Conservation (phyloP, 2,113 vertebrate species). For the Ciconia maguari region DNA sequence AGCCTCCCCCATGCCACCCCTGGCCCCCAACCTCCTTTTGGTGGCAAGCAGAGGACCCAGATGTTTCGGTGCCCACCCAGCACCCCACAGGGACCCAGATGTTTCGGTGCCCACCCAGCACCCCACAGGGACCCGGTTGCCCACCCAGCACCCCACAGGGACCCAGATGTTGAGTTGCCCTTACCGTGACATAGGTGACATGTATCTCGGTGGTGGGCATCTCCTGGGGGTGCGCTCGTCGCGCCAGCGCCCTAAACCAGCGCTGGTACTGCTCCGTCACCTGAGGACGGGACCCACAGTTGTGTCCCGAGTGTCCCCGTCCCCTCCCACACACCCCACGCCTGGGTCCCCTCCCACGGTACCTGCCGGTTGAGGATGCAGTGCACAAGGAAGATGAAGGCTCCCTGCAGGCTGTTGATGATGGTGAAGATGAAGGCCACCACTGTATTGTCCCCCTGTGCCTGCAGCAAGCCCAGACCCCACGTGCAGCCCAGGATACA, state of each 20-base stretch:
- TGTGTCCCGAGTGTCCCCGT: background rate
- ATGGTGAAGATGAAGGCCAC: slow-evolving; percentile 61
- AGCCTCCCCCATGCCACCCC: too few species aligned
- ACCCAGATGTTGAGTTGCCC: accelerated
- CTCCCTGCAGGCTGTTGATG: slow-evolving; percentile 64
- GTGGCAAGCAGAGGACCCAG: background rate
- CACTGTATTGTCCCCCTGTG: background rate
- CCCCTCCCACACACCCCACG: background rate
- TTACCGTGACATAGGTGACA: background rate
- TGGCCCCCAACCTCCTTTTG: background rate
- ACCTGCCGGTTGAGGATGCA: slow-evolving; percentile 70
- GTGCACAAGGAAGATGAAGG: slow-evolving; percentile 61
- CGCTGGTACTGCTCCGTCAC: background rate
- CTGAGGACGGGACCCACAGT: background rate
- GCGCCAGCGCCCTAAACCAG: background rate
- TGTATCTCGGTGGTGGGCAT: background rate
- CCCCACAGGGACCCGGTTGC: background rate
- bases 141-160: background rate
- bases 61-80: background rate
- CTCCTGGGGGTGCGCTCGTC: background rate
- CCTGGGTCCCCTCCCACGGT: background rate
- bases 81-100: background rate
- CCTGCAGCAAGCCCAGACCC: slow-evolving; percentile 60
- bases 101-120: background rate
- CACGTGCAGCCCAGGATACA: slow-evolving; percentile 67